Base-by-base conservation (phyloP, 2,888 invertebrate species). In the Xylocampa areola region DNA sequence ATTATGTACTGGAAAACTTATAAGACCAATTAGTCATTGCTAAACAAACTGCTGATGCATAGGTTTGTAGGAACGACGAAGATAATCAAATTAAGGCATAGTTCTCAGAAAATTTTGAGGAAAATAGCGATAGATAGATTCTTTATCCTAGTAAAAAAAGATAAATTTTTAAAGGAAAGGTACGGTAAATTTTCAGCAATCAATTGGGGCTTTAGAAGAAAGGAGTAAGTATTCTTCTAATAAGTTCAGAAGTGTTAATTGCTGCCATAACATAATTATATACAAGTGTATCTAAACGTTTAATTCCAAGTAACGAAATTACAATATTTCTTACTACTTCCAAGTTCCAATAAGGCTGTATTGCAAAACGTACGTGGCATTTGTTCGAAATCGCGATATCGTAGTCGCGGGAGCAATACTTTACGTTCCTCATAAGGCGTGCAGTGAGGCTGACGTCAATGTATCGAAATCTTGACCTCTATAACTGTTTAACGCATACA, bases 1-100 rank as follows among this genome's bases (percentile, higher is more conserved):
- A 17, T 30, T n/a, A 40, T 29, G 35, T 35, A 70, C 32, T 50
- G 68, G 69, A 63, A 63, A 73, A 50, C 69, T 63, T 58, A 51
- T 63, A 14, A 32, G 14, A n/a, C 14, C 37, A 50, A 6, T 68
- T 72, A 67, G 50, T 67, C 68, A 68, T 44, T 29, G 8, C 21
- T 36, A 48, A 65, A 43, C 25, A 47, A 58, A 50, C 41, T 32
- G 1, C 36, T 54, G 41, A 59, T 43, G 35, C 27, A 25, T 32
- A 29, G 17, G 14, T 19, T 23, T 25, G 13, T 29, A 48, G 16
- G 27, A 17, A 41, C 32, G 30, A 64, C 30, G 19, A 27, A 25
- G 29, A 70, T 49, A 54, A 44, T 8, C 2, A 21, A 33, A 64
- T 47, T 29, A 39, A 25, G 6, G 6, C 5, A 1, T 1, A 25